A percentile compares a stretch with the other conserved stretches of the same genome.
Evolutionary conservation across 1,140 invertebrate species (phyloP).

Genomic region (Drosophila chauvacae): DNA sequence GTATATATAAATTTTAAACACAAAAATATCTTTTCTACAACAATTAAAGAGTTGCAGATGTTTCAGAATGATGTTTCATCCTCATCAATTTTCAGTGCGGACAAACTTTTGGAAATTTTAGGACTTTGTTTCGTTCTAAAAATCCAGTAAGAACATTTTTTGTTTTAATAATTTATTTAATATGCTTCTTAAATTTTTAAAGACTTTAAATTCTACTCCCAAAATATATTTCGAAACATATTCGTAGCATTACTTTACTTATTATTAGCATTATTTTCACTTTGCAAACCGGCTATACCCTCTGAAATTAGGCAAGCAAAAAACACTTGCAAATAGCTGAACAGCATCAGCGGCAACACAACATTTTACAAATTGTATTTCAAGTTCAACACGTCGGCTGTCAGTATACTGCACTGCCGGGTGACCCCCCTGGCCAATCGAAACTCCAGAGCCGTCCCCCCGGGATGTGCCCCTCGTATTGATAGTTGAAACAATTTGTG

Average conservation of each 20-base stretch:
- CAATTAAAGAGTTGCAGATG: too few relatives aligned
- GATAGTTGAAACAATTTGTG: slow-evolving; percentile 24
- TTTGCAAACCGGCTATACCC: neutral
- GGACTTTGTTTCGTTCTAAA: too few relatives aligned
- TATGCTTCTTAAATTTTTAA: too few relatives aligned
- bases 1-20: too few relatives aligned
- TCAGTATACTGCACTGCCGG: slow-evolving; percentile 29
- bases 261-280: neutral
- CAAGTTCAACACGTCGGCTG: slow-evolving; percentile 48
- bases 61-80: too few relatives aligned
- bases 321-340: slow-evolving; percentile 7
- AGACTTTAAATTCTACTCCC: too few relatives aligned
- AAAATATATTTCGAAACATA: too few relatives aligned
- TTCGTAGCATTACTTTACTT: neutral
- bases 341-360: slow-evolving; percentile 3
- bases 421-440: neutral
- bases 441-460: neutral
- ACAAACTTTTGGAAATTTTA: too few relatives aligned
- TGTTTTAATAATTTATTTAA: too few relatives aligned
- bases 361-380: slow-evolving; percentile 31
- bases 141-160: too few relatives aligned
- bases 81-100: too few relatives aligned
- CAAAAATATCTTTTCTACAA: too few relatives aligned
- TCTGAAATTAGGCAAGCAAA: neutral
- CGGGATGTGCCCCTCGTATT: slow-evolving; percentile 16